These are phyloP conservation scores for Brevipalpus yothersi DNA, from an alignment of 1,140 invertebrate species.

Conservation along the genomic window DNA sequence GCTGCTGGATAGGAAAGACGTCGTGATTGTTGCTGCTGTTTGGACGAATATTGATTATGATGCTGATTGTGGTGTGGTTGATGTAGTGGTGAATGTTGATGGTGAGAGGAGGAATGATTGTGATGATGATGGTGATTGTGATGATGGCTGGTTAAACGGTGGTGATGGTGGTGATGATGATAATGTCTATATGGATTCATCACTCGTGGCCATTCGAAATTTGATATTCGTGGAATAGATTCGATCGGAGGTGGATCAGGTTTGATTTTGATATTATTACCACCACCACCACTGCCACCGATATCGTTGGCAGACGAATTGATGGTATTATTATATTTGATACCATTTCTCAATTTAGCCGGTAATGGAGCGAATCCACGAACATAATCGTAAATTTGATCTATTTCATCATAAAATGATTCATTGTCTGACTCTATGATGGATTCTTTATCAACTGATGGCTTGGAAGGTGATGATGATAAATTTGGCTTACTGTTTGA, in stretches of 20 bases:
- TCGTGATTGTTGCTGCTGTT: background rate
- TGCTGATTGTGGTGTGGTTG: background rate
- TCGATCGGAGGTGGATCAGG: slow-evolving; percentile 69
- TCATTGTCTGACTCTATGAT: background rate
- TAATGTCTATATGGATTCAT: background rate
- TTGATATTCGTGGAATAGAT: slow-evolving; percentile 38
- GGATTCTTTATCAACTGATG: too few relatives aligned
- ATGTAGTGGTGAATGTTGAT: background rate
- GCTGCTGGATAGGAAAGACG: background rate
- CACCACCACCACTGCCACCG: background rate
- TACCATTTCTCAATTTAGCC: background rate
- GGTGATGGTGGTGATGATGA: background rate
- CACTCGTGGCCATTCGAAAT: too few relatives aligned
- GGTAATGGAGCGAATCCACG: slow-evolving; percentile 65
- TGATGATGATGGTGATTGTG: background rate
- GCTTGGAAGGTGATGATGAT: too few relatives aligned
- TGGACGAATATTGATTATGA: background rate
- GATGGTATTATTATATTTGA: too few relatives aligned
- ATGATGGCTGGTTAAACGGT: background rate
- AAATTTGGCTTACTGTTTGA: too few relatives aligned
- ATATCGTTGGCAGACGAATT: too few relatives aligned
- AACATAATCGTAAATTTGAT: slow-evolving; percentile 88
- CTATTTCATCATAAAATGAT: slow-evolving; percentile 59
- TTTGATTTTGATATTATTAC: slow-evolving; percentile 2
- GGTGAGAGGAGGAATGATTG: background rate